Conservation (phyloP, 2,797 vertebrate species). For the Gephyroberyx darwinii region DNA sequence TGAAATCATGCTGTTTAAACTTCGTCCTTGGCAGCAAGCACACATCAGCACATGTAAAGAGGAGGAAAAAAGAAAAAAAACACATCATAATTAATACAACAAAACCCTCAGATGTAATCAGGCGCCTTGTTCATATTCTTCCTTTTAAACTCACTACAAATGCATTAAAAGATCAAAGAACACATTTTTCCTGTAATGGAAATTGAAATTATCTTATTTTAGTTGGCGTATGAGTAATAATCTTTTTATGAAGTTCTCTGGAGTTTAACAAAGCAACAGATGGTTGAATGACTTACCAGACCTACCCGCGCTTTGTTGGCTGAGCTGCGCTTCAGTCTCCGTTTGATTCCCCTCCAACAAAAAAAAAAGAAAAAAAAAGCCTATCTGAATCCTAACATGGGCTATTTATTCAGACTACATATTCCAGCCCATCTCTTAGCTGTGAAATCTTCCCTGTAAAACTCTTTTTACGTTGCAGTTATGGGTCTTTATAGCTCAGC, state of each 20-base stretch:
- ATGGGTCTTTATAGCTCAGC: slow-evolving; percentile 35
- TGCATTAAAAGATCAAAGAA: slow-evolving; percentile 71
- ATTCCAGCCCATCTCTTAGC: slow-evolving; percentile 22
- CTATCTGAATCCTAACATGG: slow-evolving; percentile 34
- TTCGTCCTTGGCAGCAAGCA: slow-evolving; percentile 76
- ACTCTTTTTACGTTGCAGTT: slow-evolving; percentile 3
- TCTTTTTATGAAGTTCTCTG: slow-evolving; percentile 70
- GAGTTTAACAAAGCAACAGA: slow-evolving; percentile 74
- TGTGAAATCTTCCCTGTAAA: slow-evolving; percentile 6
- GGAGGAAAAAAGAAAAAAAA: slow-evolving; percentile 43
- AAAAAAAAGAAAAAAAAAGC: slow-evolving; percentile 25
- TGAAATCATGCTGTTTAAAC: slow-evolving; percentile 81
- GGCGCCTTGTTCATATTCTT: slow-evolving; percentile 65
- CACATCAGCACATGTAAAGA: slow-evolving; percentile 73
- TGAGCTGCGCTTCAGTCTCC: slow-evolving; percentile 41
- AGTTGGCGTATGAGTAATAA: slow-evolving; percentile 64
- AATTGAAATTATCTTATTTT: slow-evolving; percentile 71
- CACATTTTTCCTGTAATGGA: slow-evolving; percentile 59
- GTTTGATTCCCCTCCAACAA: slow-evolving; percentile 55
- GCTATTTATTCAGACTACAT: slow-evolving; percentile 10
- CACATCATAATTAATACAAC: slow-evolving; percentile 78
- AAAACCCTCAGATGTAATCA: slow-evolving; percentile 76
- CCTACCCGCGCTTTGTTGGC: slow-evolving; percentile 48
- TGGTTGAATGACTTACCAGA: slow-evolving; percentile 71
- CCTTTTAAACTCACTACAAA: slow-evolving; percentile 67